Evolutionary conservation across 2,113 vertebrate species (phyloP).

Genomic region (Pholis gunnellus): DNA sequence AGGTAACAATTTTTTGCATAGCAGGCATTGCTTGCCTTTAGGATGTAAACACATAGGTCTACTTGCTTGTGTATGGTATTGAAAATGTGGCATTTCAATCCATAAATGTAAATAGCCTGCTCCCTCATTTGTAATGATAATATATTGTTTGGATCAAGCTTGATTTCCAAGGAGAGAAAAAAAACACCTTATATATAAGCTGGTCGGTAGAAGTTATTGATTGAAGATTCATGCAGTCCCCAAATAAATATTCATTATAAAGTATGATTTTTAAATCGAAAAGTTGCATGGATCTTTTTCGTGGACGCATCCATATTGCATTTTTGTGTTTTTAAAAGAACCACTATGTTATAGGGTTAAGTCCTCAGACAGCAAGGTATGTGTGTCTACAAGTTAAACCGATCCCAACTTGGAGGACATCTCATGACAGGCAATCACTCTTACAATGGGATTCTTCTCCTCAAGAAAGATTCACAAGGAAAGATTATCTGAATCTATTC

Average conservation of each 20-base stretch:
- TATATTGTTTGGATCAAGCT: conserved; percentile 79
- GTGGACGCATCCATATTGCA: conserved; percentile 56
- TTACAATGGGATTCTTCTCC: conserved; percentile 92
- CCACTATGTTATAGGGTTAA: neutral
- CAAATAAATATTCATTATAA: conserved; percentile 83
- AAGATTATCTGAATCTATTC: conserved; percentile 95
- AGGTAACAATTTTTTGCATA: neutral
- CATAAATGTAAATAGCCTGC: conserved; percentile 83
- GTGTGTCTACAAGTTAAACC: conserved; percentile 86
- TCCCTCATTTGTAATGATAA: conserved; percentile 84
- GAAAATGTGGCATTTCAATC: conserved; percentile 76
- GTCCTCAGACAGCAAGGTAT: conserved; percentile 18
- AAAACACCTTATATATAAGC: conserved; percentile 63
- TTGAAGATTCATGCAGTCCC: conserved; percentile 74
- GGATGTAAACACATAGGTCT: conserved; percentile 34
- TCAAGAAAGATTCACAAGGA: conserved; percentile 92
- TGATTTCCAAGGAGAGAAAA: conserved; percentile 70
- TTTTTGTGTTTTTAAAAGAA: conserved; percentile 40
- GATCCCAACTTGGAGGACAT: conserved; percentile 84
- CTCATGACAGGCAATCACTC: conserved; percentile 91
- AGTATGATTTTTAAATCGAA: conserved; percentile 81
- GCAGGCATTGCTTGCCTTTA: conserved; percentile 23
- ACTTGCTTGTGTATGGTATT: conserved; percentile 46
- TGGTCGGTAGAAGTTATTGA: conserved; percentile 84
- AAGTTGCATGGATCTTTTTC: conserved; percentile 64